phyloP scores from a whole-genome alignment of 2,113 vertebrate species.

The Lontra canadensis region DNA sequence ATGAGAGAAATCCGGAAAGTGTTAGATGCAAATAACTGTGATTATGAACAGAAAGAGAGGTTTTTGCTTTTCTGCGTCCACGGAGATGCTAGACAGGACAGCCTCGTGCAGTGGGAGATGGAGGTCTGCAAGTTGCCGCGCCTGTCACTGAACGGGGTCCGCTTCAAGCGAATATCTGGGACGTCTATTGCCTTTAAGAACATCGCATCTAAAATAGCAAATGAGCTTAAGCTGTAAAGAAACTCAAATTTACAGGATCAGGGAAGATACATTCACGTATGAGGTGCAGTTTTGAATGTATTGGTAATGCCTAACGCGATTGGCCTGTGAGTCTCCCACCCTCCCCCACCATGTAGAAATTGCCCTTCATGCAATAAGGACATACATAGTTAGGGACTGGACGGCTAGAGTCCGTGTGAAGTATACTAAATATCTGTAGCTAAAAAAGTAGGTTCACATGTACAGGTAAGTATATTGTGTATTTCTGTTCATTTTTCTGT shows the following conservation, averaged over 20 bases:
- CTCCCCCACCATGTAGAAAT: constrained; percentile 83
- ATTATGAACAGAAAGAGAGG: constrained; percentile 97
- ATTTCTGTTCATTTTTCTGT: constrained; percentile 93
- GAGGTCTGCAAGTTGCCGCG: constrained; percentile 97
- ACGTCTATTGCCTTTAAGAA: constrained; percentile 99
- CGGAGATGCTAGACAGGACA: constrained; percentile 95
- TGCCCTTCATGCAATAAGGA: constrained; percentile 94
- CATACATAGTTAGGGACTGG: constrained; percentile 91
- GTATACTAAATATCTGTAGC: constrained; percentile 88
- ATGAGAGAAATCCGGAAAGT: constrained; percentile 98
- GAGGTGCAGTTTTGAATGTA: constrained; percentile 90
- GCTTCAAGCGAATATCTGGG: constrained; percentile 98
- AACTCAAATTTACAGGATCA: constrained; percentile 82
- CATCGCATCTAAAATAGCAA: constrained; percentile 98
- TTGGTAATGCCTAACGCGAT: constrained; percentile 83
- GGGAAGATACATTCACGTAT: constrained; percentile 85
- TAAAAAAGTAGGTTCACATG: constrained; percentile 90
- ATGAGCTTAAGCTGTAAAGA: constrained; percentile 97
- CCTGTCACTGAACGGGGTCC: constrained; percentile 95
- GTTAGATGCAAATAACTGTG: constrained; percentile 97
- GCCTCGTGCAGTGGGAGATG: constrained; percentile 98
- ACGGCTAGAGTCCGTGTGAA: constrained; percentile 87
- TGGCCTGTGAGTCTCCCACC: constrained; percentile 84
- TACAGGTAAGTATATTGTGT: constrained; percentile 96
- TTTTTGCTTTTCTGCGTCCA: constrained; percentile 99